Evolutionary conservation across 2,797 vertebrate species (phyloP), one percentile per base, ranked within the genome.

Genomic region (Sebastiscus tertius): DNA sequence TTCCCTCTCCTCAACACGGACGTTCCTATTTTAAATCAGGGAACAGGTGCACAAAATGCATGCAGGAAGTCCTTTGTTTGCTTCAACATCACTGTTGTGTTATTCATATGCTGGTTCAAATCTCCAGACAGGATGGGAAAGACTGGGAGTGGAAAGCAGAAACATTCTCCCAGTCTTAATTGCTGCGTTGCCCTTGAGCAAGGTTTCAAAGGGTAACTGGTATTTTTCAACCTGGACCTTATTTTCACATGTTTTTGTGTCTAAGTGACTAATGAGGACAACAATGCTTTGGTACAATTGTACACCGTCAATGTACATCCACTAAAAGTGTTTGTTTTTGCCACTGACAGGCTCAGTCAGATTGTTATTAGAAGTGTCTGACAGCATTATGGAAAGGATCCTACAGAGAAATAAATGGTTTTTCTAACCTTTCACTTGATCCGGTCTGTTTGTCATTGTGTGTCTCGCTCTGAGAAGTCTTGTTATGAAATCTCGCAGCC

Each of bases 1-100:
- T n/a, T 7, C 8, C 11, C 55, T 6, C 61, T 42, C 42, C 54
- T 14, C 72, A 72, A 88, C 77, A 78, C 82, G 86, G 63, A 68
- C 72, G 1, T 79, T 86, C 75, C 82, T 79, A 80, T 84, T 91
- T 89, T 83, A 81, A 87, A 63, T 87, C 71, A 8, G 67, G 75
- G 29, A 87, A 83, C 83, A 88, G 83, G 72, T 87, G 77, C 67
- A 76, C 74, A 71, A 61, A 75, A 81, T 8, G 75, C 83, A 81
- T 24, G 73, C 88, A 79, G 89, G 76, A 81, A 81, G 67, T 81
- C 56, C 73, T 88, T 83, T 84, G 85, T 89, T 78, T 74, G 73
- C 80, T 56, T 33, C 63, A 60, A 12, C 79, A 73, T 77, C 27
- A 20, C 81, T 78, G 80, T 64, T 77, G 68, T 71, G 83, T 86